Evolutionary conservation across 1,140 invertebrate species (phyloP).

Genomic region (Brachionus sp.): DNA sequence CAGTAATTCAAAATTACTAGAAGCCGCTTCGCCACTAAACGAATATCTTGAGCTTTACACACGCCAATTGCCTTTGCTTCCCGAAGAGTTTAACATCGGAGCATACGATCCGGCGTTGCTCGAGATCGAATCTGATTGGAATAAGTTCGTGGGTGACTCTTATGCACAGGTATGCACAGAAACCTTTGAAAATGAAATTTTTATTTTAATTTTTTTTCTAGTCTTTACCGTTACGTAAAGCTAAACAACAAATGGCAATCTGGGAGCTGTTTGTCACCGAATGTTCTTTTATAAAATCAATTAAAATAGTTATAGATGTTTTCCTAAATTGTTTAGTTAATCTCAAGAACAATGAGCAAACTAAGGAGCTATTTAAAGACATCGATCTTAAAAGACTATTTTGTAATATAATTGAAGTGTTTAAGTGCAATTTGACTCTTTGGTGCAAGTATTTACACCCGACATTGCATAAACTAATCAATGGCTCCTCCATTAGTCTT

Average conservation of each 20-base stretch:
- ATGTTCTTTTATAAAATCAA: constrained; percentile 25
- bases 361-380: constrained; percentile 13
- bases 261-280: constrained; percentile 35
- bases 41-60: neutral
- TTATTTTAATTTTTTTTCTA: neutral
- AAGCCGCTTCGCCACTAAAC: neutral
- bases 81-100: constrained; percentile 5
- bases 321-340: constrained; percentile 29
- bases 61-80: neutral
- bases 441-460: constrained; percentile 31
- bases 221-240: constrained; percentile 24
- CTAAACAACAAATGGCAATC: constrained; percentile 42
- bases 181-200: neutral
- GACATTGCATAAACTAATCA: neutral
- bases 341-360: constrained; percentile 29
- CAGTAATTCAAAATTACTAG: neutral
- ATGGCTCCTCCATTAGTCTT: neutral
- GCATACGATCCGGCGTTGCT: neutral
- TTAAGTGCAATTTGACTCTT: constrained; percentile 35
- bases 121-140: constrained; percentile 37
- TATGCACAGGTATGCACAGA: constrained; percentile 20
- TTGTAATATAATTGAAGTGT: constrained; percentile 41
- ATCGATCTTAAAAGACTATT: constrained; percentile 39
- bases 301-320: constrained; percentile 6
- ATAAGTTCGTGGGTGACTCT: constrained; percentile 32